Conservation (phyloP, 2,888 invertebrate genomes). For the Epinotia demarniana region DNA sequence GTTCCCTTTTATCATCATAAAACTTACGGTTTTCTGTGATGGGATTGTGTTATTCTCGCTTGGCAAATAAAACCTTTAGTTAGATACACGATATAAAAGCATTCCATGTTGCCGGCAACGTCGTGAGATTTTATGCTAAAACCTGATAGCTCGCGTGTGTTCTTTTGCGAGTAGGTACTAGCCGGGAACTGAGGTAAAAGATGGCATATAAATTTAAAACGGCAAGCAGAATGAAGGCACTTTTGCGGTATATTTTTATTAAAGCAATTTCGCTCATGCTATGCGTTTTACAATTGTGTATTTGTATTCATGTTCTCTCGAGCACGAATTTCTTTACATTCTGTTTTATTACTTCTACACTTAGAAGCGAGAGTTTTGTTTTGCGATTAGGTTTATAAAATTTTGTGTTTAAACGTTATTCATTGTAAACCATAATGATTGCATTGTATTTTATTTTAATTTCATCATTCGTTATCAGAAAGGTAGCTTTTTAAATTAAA, state of each 20-base stretch:
- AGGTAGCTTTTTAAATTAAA: background rate
- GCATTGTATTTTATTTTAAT: background rate
- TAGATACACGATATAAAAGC: slow-evolving; percentile 37
- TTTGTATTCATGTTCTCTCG: slow-evolving; percentile 22
- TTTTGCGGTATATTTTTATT: slow-evolving; percentile 39
- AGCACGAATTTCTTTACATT: background rate
- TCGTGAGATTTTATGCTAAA: slow-evolving; percentile 42
- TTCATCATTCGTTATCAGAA: background rate
- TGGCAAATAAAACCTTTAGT: slow-evolving; percentile 42
- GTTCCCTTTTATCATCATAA: slow-evolving; percentile 34
- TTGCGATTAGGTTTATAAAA: too few relatives aligned
- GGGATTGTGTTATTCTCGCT: slow-evolving; percentile 29
- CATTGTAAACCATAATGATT: background rate
- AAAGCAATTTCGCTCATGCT: slow-evolving; percentile 41
- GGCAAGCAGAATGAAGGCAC: slow-evolving; percentile 41
- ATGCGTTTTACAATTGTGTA: slow-evolving; percentile 30
- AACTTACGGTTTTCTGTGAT: slow-evolving; percentile 15
- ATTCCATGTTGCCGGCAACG: slow-evolving; percentile 30
- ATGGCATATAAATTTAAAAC: slow-evolving; percentile 45
- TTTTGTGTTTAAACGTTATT: background rate
- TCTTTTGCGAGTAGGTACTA: slow-evolving; percentile 26
- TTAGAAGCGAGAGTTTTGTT: background rate
- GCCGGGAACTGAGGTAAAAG: slow-evolving; percentile 36
- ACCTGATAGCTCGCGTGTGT: slow-evolving; percentile 40
- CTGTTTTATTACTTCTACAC: background rate